phyloP scores from a whole-genome alignment of 1,140 invertebrate species.

The Pomacea maculata region DNA sequence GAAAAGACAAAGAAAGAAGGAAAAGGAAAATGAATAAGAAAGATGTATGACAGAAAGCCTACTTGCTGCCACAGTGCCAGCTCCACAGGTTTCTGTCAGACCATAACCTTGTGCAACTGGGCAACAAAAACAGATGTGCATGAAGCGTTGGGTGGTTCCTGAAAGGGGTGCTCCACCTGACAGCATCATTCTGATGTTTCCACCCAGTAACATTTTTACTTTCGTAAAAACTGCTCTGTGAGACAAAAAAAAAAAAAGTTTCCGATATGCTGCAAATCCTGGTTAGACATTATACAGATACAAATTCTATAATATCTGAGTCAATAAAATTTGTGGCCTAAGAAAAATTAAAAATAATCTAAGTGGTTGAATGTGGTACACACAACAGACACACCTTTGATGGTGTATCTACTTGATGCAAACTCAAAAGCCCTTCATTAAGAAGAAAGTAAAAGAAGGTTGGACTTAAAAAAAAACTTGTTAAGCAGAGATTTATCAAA shows the following conservation, averaged over 20 bases:
- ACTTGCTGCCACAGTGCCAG: slow-evolving; percentile 89
- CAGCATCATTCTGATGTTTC: slow-evolving; percentile 85
- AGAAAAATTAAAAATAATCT: too few species aligned
- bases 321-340: too few species aligned
- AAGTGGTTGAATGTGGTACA: too few species aligned
- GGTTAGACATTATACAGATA: too few species aligned
- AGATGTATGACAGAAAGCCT: slow-evolving; percentile 26
- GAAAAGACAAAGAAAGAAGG: not conserved
- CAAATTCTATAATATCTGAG: too few species aligned
- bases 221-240: slow-evolving; percentile 79
- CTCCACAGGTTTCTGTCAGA: slow-evolving; percentile 95
- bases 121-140: slow-evolving; percentile 91
- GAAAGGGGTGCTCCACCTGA: slow-evolving; percentile 94
- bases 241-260: slow-evolving; percentile 31
- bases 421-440: too few species aligned
- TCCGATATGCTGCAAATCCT: not conserved
- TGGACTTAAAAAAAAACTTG: too few species aligned
- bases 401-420: too few species aligned
- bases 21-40: not conserved
- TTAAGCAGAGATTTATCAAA: slow-evolving; percentile 62
- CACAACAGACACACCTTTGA: too few species aligned
- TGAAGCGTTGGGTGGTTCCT: slow-evolving; percentile 94
- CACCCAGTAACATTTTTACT: slow-evolving; percentile 84
- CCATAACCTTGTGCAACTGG: slow-evolving; percentile 95
- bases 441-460: too few species aligned